Base-by-base conservation (phyloP, 1,140 invertebrate genomes). In the Hypsibius dujardini region DNA sequence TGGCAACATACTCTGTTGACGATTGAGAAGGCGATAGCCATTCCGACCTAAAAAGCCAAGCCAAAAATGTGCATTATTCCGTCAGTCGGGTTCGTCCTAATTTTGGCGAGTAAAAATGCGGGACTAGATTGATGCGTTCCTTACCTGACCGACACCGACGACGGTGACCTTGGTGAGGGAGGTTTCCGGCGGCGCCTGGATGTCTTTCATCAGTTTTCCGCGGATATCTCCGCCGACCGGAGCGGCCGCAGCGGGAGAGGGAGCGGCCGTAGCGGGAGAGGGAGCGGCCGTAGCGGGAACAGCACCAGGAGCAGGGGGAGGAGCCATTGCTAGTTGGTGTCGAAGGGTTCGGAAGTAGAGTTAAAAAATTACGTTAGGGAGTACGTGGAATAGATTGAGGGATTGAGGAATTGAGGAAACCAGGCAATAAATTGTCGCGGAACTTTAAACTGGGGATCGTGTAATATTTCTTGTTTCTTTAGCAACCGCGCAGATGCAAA, bases 21-120 rank as follows among this genome's bases (percentile, higher is more conserved):
- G 77, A 93, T 86, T 60, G 86, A 87, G 80, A 92, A 91, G 46
- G 90, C 90, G 76, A 88, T 89, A 1, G 90, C 91, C 90, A 94
- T 93, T 73, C 91, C 90, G 69, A 94, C 90, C 62, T 67, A 42
- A 67, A 67, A 67, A 42, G 45, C 3, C 42, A 56, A 56, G 7
- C 50, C 50, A n/a, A 56, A 28, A 28, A 28, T 28, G 28, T 28
- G 28, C 28, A 28, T 28, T 28, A 28, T 28, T 28, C 28, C 28
- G 28, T 28, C 28, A 28, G 28, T 28, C 28, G 28, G 28, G 28
- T 28, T 28, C 28, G 28, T 56, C 7, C n/a, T 12, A 56, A 56
- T 56, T 56, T 12, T 0, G 0, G 50, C 50, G 7, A 56, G 7
- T 56, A 12, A 56, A 56, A 56, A 56, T 56, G 50, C 50, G n/a